These are phyloP conservation scores for Merluccius polli DNA, from an alignment of 2,797 vertebrate species.

Conservation along the genomic window DNA sequence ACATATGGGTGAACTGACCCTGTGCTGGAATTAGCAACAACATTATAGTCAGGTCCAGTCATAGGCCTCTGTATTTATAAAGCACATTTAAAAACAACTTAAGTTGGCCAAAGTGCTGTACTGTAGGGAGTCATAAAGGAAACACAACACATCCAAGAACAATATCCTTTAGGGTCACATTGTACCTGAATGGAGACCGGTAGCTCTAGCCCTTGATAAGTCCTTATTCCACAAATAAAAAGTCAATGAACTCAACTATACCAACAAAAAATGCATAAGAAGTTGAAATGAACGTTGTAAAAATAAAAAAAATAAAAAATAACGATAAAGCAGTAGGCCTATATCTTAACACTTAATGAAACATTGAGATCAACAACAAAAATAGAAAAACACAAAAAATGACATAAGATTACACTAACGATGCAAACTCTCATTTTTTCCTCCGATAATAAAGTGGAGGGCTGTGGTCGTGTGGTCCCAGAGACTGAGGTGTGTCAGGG, in stretches of 20 bases:
- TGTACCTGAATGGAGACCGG: neutral
- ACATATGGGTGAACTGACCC: too few relatives aligned
- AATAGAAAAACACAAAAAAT: neutral
- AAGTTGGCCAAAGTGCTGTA: neutral
- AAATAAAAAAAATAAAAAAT: neutral
- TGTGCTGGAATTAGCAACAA: too few relatives aligned
- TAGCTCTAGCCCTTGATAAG: neutral
- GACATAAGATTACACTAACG: neutral
- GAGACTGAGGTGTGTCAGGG: neutral
- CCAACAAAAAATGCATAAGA: too few relatives aligned
- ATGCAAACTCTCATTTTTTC: too few relatives aligned
- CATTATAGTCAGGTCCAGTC: neutral
- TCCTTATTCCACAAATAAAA: neutral
- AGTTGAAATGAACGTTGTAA: too few relatives aligned
- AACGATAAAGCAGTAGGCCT: neutral
- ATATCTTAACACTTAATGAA: neutral
- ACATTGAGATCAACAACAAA: neutral
- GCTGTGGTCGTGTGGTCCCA: too few relatives aligned
- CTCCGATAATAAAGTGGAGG: too few relatives aligned
- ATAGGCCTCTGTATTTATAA: neutral
- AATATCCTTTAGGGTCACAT: neutral
- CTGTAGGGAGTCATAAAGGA: neutral
- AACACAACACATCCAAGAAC: neutral
- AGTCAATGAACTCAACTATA: too few relatives aligned
- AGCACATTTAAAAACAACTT: neutral